phyloP scores from a whole-genome alignment of 2,797 vertebrate genomes.

The Hozukius guyotensis region DNA sequence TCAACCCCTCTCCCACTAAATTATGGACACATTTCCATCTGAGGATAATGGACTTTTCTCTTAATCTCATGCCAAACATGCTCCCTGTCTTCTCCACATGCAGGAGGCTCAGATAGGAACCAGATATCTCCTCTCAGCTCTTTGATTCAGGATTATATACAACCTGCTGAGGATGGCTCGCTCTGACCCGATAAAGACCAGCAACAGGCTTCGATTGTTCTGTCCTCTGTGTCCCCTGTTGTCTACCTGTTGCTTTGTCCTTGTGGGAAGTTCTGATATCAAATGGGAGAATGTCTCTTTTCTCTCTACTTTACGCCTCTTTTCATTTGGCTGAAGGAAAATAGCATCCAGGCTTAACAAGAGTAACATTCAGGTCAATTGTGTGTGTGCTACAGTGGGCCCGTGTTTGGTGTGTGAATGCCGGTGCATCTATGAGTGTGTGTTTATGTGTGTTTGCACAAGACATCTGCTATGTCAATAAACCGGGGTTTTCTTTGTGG shows the following conservation, averaged over 20 bases:
- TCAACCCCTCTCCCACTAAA: background rate
- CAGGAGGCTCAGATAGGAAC: constrained; percentile 49
- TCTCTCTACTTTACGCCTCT: background rate
- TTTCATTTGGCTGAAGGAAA: constrained; percentile 11
- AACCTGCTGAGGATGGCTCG: background rate
- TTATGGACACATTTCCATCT: constrained; percentile 32
- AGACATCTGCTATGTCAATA: constrained; percentile 74
- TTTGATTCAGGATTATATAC: constrained; percentile 35
- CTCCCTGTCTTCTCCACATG: constrained; percentile 49
- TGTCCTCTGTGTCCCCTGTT: background rate
- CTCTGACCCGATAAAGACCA: background rate
- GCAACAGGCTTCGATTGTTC: background rate
- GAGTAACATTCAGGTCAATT: background rate
- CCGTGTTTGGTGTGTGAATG: constrained; percentile 29
- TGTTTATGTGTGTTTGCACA: constrained; percentile 62
- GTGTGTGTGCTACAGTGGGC: background rate
- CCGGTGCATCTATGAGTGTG: constrained; percentile 9
- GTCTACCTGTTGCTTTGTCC: constrained; percentile 13
- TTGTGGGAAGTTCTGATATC: background rate
- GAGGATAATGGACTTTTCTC: constrained; percentile 24
- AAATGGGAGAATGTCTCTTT: background rate
- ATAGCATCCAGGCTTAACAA: background rate
- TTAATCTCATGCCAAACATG: constrained; percentile 66
- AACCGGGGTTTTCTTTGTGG: constrained; percentile 64
- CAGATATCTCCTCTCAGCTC: constrained; percentile 34